Base-by-base conservation (phyloP, 2,113 vertebrate species). In the Gadus macrocephalus region DNA sequence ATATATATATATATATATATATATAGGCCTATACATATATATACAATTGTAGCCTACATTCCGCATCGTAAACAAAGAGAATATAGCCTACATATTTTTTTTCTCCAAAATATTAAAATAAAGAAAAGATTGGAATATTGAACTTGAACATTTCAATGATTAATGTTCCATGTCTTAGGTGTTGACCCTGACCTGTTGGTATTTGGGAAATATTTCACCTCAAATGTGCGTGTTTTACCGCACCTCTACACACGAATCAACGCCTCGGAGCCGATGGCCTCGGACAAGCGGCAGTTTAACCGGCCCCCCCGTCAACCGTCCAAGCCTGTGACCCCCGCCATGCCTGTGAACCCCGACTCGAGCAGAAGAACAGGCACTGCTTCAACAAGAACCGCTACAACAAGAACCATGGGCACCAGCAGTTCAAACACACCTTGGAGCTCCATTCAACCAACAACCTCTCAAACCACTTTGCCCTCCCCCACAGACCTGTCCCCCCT, bases 141-240 rank as follows among this genome's bases (percentile, higher is more conserved):
- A 7, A 62, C n/a, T 20, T 62, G 12, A 62, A 9, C 22, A 12
- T 14, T 22, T 19, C 9, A 19, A 14, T 17, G 17, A 7, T 35
- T 15, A 27, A 55, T 28, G 31, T 19, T 42, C 11, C 42, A 49
- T 49, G 42, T 49, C 42, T 49, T 9, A 98, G 96, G 96, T 64
- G 83, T 90, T 71, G 96, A 98, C 89, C 96, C 97, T 20, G 97
- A 99, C 78, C 88, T 98, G 83, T 88, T 99, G 73, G 87, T 98
- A 84, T 99, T 98, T 86, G 93, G 93, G 73, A 96, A 95, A 66
- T 71, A 88, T 78, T 89, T 89, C 74, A 83, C 84, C 7, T 81
- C 89, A 64, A 92, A 90, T 9, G 83, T 86, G 5, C 90, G 83
- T 0, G 89, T 92, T 67, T 88, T 92, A 11, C 86, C 73, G 0